Base-by-base conservation (phyloP, 2,888 invertebrate genomes). In the Polietes domitor region DNA sequence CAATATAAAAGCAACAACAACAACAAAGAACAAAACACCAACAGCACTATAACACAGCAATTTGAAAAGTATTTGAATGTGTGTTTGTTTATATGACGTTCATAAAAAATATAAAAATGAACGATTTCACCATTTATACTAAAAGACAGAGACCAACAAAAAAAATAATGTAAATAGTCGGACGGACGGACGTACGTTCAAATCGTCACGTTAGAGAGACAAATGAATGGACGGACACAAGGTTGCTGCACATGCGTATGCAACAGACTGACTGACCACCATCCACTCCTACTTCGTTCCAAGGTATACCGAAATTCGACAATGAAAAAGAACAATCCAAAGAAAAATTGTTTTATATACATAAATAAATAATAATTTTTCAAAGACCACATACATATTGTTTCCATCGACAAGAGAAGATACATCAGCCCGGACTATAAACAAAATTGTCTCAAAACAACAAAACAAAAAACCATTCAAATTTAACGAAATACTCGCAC, bases 41-140 rank as follows among this genome's bases (percentile, higher is more conserved):
- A 50, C n/a, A 19, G 2, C n/a, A 19, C 2, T n/a, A n/a, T n/a
- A n/a, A n/a, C n/a, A n/a, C 2, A 50, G 17, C 4, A 7, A 50
- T 5, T 19, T 2, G 6, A 21, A 19, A 21, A 53, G 19, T 50
- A 65, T 21, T 43, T 28, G 17, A 65, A 21, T 19, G 9, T 37
- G n/a, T 37, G 37, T 37, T 9, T 1, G 37, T 37, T 4, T 21
- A 24, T 47, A 43, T 68, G 68, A 68, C 68, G 68, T 70, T 26
- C 28, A 70, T 50, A 70, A 70, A 55, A 50, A 68, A 70, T 70
- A 70, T 70, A 50, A 70, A n/a, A 70, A 70, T 26, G 21, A 70
- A 70, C 47, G 50, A 70, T 70, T 47, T 70, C 50, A 55, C 73
- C 55, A 73, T 26, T 70, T 58, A 9, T 26, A 15, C 12, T 26